phyloP scores from a whole-genome alignment of 2,888 invertebrate species.

The Netelia inedita region DNA sequence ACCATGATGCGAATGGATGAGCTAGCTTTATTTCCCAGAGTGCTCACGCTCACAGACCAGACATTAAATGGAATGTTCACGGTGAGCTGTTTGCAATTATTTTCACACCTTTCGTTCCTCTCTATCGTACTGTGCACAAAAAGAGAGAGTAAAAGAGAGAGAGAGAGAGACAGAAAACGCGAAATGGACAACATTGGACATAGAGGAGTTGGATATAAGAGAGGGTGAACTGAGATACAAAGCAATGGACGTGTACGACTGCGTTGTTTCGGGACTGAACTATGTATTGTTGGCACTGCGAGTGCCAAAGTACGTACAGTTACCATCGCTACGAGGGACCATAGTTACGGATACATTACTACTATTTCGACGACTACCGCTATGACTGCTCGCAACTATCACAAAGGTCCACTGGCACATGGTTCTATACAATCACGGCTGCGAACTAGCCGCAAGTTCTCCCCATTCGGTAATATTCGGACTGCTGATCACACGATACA shows the following conservation, averaged over 20 bases:
- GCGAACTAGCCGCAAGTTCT: slow-evolving; percentile 62
- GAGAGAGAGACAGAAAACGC: neutral
- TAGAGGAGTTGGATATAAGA: slow-evolving; percentile 1
- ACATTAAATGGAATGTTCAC: slow-evolving; percentile 78
- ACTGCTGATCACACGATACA: slow-evolving; percentile 76
- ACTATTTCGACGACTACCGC: slow-evolving; percentile 16
- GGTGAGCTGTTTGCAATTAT: slow-evolving; percentile 80
- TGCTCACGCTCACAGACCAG: slow-evolving; percentile 58
- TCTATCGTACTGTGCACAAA: neutral
- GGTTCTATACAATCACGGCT: neutral
- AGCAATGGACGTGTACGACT: slow-evolving; percentile 21
- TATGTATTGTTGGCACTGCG: neutral
- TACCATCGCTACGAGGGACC: slow-evolving; percentile 22
- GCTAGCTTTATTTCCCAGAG: slow-evolving; percentile 40
- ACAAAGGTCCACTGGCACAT: slow-evolving; percentile 12
- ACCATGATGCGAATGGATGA: slow-evolving; percentile 39
- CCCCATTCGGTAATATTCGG: slow-evolving; percentile 78
- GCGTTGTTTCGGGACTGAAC: slow-evolving; percentile 25
- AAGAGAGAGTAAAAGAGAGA: slow-evolving; percentile 30
- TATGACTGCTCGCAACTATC: neutral
- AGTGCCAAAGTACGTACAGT: neutral
- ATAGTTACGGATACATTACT: slow-evolving; percentile 25
- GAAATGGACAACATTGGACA: slow-evolving; percentile 5
- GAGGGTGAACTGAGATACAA: slow-evolving; percentile 28
- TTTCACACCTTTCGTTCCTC: slow-evolving; percentile 67